These are phyloP conservation scores for Julus scandinavius DNA, from an alignment of 2,888 invertebrate genomes.

Conservation along the genomic window DNA sequence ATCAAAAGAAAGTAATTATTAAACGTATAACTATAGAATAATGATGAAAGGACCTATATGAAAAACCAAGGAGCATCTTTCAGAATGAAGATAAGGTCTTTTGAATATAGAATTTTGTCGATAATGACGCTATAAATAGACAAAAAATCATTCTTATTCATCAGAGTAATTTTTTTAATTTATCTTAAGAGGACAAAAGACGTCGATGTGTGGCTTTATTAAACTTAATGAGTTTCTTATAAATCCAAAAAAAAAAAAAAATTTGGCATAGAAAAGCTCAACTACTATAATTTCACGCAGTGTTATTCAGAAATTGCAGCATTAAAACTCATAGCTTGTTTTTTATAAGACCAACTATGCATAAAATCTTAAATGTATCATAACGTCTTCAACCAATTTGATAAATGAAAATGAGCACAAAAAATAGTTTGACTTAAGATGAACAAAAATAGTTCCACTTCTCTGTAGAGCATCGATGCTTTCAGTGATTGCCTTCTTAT, in stretches of 20 bases:
- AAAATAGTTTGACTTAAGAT: background rate
- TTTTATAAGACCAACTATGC: background rate
- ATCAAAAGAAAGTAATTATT: background rate
- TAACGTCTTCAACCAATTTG: background rate
- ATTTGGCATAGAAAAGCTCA: background rate
- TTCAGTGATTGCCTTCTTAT: background rate
- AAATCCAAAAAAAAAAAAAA: background rate
- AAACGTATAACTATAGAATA: background rate
- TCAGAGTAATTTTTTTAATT: background rate
- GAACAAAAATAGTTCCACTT: background rate
- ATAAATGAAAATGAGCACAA: background rate
- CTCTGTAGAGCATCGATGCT: background rate
- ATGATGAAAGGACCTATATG: background rate
- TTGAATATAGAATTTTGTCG: background rate
- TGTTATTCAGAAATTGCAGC: background rate
- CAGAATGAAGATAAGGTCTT: constrained; percentile 6
- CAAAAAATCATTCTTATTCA: background rate
- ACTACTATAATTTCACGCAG: background rate
- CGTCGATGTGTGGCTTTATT: background rate
- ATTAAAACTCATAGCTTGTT: no score
- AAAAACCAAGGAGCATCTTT: background rate
- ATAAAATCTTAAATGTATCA: background rate
- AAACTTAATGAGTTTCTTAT: background rate
- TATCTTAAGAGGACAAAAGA: constrained; percentile 13
- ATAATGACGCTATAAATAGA: constrained; percentile 13